Evolutionary conservation across 2,888 invertebrate genomes (phyloP), one percentile per base, ranked within the genome.

Genomic region (Mesoligia furuncula): DNA sequence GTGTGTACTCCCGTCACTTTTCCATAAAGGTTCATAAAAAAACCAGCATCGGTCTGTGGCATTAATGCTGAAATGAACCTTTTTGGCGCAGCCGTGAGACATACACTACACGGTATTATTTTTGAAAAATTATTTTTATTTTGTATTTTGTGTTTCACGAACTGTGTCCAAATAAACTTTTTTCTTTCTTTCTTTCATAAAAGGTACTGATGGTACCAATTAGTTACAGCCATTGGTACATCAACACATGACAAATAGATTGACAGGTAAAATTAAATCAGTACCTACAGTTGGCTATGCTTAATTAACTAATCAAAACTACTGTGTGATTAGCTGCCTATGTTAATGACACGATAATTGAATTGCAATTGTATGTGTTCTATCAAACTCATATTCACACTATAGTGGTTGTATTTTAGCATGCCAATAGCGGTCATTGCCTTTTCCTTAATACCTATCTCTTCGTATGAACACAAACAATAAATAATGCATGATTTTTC

Each of bases 291-390:
- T 62, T 45, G 36, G 45, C 45, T 36, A 45, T 45, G 65, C 24
- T 17, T 81, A 64, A 77, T 80, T 54, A 61, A 66, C 66, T 59
- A 45, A 80, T 80, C 48, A 80, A 82, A 67, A 31, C 15, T 31
- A 67, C 54, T 24, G 54, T 71, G 57, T 57, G 4, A 71, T 80
- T 69, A 62, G 31, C 24, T 24, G 31, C 6, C 54, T 36, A n/a
- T 62, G 48, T 51, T 48, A 66, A 57, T 70, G 36, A 62, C 70
- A 57, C 11, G 36, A 20, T 45, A 15, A 36, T 68, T 68, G 20
- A 27, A 17, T n/a, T 36, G 9, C 27, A 1, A 70, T 36, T 36
- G 51, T 27, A 61, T 51, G 45, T 64, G 36, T 51, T 77, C 20
- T 42, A 15, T 24, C 57, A 64, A 1, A 64, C n/a, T 42, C 42